phyloP scores from a whole-genome alignment of 1,140 invertebrate species.

The Mesaphorura yosii region DNA sequence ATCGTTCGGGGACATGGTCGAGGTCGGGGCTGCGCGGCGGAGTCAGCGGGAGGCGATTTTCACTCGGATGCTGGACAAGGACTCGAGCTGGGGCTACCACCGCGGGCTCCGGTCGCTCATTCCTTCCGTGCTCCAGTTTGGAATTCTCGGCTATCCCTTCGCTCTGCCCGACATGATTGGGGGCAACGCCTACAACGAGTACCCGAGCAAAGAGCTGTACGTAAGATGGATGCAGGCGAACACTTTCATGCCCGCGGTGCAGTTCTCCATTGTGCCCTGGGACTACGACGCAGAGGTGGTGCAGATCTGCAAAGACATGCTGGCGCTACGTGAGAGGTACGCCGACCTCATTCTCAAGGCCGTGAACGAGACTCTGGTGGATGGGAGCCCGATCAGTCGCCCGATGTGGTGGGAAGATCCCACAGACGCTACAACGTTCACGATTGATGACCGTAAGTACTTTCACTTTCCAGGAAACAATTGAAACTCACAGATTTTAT shows the following conservation, averaged over 20 bases:
- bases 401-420: constrained; percentile 72
- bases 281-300: constrained; percentile 44
- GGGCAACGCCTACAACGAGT: constrained; percentile 54
- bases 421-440: constrained; percentile 36
- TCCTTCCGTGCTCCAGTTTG: constrained; percentile 53
- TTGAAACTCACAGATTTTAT: neutral
- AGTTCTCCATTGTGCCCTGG: constrained; percentile 82
- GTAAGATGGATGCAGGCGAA: constrained; percentile 80
- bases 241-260: constrained; percentile 71
- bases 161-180: constrained; percentile 86
- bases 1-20: constrained; percentile 52
- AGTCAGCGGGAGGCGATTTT: constrained; percentile 17
- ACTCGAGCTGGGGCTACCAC: constrained; percentile 62
- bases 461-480: constrained; percentile 38
- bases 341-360: constrained; percentile 48
- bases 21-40: constrained; percentile 54
- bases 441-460: constrained; percentile 34
- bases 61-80: constrained; percentile 75
- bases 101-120: constrained; percentile 66
- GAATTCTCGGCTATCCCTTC: constrained; percentile 41
- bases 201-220: constrained; percentile 61
- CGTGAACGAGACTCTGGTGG: constrained; percentile 46
- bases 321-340: constrained; percentile 56
- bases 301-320: constrained; percentile 41
- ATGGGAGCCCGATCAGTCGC: constrained; percentile 64